Percentiles rank a stretch among this genome's conserved stretches.
phyloP scores from a whole-genome alignment of 2,113 vertebrate species.

The Bostrychus sinensis region DNA sequence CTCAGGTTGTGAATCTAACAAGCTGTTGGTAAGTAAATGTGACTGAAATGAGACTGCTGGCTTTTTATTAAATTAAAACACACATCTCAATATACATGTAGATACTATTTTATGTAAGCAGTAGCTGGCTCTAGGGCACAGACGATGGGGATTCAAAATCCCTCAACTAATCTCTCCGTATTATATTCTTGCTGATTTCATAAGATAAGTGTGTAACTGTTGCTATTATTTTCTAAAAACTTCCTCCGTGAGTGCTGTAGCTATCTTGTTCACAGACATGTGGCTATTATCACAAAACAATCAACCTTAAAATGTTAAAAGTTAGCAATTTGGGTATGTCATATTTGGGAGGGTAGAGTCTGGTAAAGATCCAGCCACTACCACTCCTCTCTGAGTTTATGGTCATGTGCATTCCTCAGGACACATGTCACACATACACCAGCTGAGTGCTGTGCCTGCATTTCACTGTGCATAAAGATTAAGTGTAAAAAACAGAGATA shows the following conservation, averaged over 20 bases:
- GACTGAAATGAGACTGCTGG: not conserved
- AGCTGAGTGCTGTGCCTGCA: not conserved
- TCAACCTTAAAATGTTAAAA: too few relatives aligned
- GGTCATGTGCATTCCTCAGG: not conserved
- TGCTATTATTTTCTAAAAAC: too few relatives aligned
- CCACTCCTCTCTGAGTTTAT: not conserved
- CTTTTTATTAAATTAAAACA: not conserved
- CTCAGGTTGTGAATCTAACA: constrained; percentile 34
- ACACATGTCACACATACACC: not conserved
- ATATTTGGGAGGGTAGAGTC: not conserved
- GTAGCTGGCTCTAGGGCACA: too few relatives aligned
- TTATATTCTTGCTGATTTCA: too few relatives aligned
- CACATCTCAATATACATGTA: not conserved
- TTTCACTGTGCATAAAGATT: not conserved
- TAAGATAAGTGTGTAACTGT: too few relatives aligned
- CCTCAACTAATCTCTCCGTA: too few relatives aligned
- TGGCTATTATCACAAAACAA: too few relatives aligned
- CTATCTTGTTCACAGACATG: too few relatives aligned
- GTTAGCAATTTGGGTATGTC: not conserved
- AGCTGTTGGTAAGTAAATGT: constrained; percentile 12
- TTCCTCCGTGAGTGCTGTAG: too few relatives aligned
- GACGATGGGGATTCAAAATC: too few relatives aligned
- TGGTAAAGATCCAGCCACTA: not conserved
- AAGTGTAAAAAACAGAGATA: not conserved
- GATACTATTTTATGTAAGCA: too few relatives aligned